A percentile compares a stretch with the other conserved stretches of the same genome.
Conservation (phyloP, 2,797 vertebrate genomes). For the Channallabes apus region DNA sequence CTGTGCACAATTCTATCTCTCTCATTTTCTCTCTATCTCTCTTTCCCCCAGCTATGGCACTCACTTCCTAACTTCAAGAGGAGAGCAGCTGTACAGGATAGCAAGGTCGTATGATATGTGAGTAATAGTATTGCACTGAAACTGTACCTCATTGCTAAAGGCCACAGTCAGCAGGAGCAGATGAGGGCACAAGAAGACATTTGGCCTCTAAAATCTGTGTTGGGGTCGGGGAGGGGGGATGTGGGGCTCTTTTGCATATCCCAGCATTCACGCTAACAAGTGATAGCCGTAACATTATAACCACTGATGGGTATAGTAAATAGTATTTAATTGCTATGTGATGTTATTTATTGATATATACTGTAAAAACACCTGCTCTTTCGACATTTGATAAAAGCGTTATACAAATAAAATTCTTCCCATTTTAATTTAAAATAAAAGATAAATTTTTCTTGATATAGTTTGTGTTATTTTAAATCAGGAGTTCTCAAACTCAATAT, state of each 20-base stretch:
- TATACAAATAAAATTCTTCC: too few relatives aligned
- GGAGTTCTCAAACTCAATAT: too few relatives aligned
- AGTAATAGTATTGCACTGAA: constrained; percentile 72
- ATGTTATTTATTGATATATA: too few relatives aligned
- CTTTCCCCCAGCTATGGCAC: constrained; percentile 26
- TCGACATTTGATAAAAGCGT: too few relatives aligned
- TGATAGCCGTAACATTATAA: too few relatives aligned
- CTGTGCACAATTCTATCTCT: constrained; percentile 53
- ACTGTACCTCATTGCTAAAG: constrained; percentile 67
- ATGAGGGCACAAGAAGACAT: constrained; percentile 52
- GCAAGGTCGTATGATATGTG: constrained; percentile 70
- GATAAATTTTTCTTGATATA: too few relatives aligned
- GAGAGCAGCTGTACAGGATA: constrained; percentile 50
- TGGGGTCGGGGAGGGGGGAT: constrained; percentile 19
- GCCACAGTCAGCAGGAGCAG: constrained; percentile 59
- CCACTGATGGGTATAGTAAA: too few relatives aligned
- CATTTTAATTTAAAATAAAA: too few relatives aligned
- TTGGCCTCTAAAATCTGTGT: constrained; percentile 49
- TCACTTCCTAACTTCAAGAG: constrained; percentile 43
- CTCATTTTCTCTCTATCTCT: too few relatives aligned
- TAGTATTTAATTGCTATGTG: too few relatives aligned
- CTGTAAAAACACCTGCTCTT: too few relatives aligned
- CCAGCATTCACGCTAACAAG: background rate
- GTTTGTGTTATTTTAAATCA: too few relatives aligned
- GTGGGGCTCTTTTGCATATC: background rate